Conservation (phyloP, 1,140 invertebrate species). For the Eciton burchellii region DNA sequence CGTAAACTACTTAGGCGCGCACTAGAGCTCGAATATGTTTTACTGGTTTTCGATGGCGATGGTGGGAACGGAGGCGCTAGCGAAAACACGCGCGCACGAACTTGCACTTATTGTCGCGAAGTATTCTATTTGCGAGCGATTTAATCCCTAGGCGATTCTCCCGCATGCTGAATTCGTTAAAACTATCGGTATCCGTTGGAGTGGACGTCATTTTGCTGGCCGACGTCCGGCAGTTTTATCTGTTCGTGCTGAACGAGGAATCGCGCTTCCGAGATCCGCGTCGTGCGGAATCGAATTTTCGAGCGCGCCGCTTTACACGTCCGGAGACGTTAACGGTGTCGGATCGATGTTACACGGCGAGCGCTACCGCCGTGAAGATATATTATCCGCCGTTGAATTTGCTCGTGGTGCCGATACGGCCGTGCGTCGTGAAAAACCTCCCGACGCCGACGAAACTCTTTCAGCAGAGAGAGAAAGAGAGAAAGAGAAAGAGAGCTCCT, state of each 20-base stretch:
- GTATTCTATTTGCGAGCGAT: conserved; percentile 25
- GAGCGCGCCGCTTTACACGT: conserved; percentile 38
- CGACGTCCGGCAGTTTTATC: conserved; percentile 27
- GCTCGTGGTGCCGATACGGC: conserved; percentile 46
- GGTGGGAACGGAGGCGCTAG: background rate
- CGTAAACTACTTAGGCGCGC: background rate
- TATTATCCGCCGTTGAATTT: conserved; percentile 59
- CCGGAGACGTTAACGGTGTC: conserved; percentile 45
- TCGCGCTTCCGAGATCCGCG: conserved; percentile 41
- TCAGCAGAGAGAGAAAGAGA: conserved; percentile 40
- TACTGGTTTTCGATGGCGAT: conserved; percentile 20
- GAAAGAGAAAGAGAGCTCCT: conserved; percentile 46
- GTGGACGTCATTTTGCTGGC: conserved; percentile 5
- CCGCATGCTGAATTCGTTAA: conserved; percentile 42
- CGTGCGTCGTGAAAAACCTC: conserved; percentile 50
- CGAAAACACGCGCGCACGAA: background rate
- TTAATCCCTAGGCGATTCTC: conserved; percentile 31
- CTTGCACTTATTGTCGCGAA: conserved; percentile 25
- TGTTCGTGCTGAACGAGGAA: conserved; percentile 40
- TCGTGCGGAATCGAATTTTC: conserved; percentile 48
- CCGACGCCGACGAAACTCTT: conserved; percentile 34
- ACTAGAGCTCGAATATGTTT: conserved; percentile 17
- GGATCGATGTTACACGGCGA: conserved; percentile 53
- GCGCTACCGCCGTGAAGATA: conserved; percentile 41
- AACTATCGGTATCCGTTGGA: conserved; percentile 21